Percentiles rank a stretch among this genome's conserved stretches.
Conservation (phyloP, 2,797 vertebrate genomes). For the Sebastes flavidus region DNA sequence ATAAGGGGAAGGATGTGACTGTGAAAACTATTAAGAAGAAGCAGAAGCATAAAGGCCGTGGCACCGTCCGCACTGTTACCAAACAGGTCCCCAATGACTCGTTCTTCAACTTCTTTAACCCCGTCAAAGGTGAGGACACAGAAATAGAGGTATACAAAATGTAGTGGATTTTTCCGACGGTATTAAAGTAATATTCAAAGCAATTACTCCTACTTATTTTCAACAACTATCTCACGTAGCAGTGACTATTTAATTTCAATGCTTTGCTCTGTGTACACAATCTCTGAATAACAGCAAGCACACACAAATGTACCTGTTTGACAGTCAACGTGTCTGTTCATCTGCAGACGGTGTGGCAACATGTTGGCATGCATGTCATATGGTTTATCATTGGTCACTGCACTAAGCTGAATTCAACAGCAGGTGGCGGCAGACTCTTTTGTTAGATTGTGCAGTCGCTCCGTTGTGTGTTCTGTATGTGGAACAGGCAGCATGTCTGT, state of each 20-base stretch:
- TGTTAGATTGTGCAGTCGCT: not conserved
- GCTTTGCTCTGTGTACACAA: not conserved
- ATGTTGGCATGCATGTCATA: not conserved
- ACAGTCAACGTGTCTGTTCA: not conserved
- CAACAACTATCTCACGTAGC: not conserved
- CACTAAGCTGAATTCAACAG: slow-evolving; percentile 32
- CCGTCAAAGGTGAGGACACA: slow-evolving; percentile 88
- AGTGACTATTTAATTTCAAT: not conserved
- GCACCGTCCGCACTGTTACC: slow-evolving; percentile 93
- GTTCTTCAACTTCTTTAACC: slow-evolving; percentile 98
- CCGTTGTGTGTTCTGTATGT: not conserved
- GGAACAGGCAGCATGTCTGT: not conserved
- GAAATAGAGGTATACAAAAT: not conserved
- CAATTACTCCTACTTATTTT: not conserved
- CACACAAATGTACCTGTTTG: not conserved
- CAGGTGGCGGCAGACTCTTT: slow-evolving; percentile 59
- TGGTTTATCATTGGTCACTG: not conserved
- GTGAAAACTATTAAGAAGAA: slow-evolving; percentile 98
- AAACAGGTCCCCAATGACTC: slow-evolving; percentile 97
- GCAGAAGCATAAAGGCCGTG: slow-evolving; percentile 98
- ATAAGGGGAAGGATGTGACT: slow-evolving; percentile 95
- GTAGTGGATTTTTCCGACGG: not conserved
- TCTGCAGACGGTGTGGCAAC: not conserved
- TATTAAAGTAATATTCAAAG: not conserved
- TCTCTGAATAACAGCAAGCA: not conserved